Evolutionary conservation across 2,113 vertebrate genomes (phyloP).

Genomic region (Cyprinus carpio): DNA sequence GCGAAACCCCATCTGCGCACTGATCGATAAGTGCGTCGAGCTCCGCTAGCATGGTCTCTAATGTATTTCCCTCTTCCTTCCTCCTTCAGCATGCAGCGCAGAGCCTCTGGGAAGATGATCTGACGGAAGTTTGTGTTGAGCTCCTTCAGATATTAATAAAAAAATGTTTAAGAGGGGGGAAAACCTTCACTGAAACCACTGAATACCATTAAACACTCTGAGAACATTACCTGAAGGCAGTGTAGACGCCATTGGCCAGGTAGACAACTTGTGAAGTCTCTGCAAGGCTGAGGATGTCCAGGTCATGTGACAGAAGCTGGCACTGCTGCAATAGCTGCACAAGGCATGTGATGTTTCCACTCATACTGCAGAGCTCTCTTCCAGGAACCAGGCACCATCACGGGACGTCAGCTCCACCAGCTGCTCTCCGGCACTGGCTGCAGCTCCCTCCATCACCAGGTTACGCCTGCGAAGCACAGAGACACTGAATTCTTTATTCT

Average conservation of each 20-base stretch:
- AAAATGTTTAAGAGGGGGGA: background rate
- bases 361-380: constrained; percentile 98
- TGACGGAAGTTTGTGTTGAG: constrained; percentile 97
- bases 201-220: background rate
- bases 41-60: constrained; percentile 92
- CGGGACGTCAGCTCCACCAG: constrained; percentile 92
- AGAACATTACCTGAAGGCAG: constrained; percentile 86
- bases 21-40: constrained; percentile 92
- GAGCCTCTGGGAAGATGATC: constrained; percentile 97
- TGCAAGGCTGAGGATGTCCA: constrained; percentile 87
- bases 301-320: constrained; percentile 86
- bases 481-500: background rate
- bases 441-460: constrained; percentile 96
- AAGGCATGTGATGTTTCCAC: constrained; percentile 89
- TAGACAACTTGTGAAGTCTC: constrained; percentile 88
- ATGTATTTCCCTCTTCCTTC: constrained; percentile 90
- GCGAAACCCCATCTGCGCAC: constrained; percentile 86
- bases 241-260: constrained; percentile 92
- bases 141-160: constrained; percentile 71
- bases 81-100: constrained; percentile 93
- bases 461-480: constrained; percentile 78
- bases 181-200: background rate
- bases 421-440: constrained; percentile 91
- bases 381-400: constrained; percentile 96
- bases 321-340: constrained; percentile 91